phyloP scores from a whole-genome alignment of 2,888 invertebrate species.

The Hyles lineata region DNA sequence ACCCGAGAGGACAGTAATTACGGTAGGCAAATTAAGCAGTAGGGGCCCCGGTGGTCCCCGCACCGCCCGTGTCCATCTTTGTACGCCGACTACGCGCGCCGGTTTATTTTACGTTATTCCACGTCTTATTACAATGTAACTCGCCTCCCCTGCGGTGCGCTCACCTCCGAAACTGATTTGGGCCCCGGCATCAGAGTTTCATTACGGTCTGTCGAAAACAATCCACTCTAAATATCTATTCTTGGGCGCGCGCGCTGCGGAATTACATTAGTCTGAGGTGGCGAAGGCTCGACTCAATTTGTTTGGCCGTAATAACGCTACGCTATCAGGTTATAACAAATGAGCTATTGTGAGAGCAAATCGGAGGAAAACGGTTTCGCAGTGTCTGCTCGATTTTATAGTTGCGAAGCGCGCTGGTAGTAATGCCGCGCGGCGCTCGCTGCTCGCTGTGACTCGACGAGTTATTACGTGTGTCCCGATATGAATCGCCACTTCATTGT shows the following conservation, averaged over 20 bases:
- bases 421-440: neutral
- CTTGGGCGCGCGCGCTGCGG: conserved; percentile 82
- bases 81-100: conserved; percentile 64
- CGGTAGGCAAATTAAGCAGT: conserved; percentile 86
- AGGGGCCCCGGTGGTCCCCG: conserved; percentile 72
- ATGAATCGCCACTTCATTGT: conserved; percentile 26
- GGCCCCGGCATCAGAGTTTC: conserved; percentile 83
- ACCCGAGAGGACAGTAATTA: conserved; percentile 85
- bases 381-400: conserved; percentile 75
- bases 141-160: conserved; percentile 82
- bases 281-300: conserved; percentile 85
- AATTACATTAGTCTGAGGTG: conserved; percentile 86
- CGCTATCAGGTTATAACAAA: conserved; percentile 84
- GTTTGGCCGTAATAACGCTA: conserved; percentile 83
- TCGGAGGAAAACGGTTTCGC: conserved; percentile 78
- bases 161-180: conserved; percentile 83
- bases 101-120: conserved; percentile 84
- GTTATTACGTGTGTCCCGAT: conserved; percentile 26
- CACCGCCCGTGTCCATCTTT: conserved; percentile 77
- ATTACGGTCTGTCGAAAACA: conserved; percentile 86
- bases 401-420: conserved; percentile 38
- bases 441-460: neutral
- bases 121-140: conserved; percentile 83
- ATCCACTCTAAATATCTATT: conserved; percentile 85
- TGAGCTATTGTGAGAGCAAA: conserved; percentile 82